Percentiles rank a stretch among this genome's conserved stretches.
Evolutionary conservation across 2,888 invertebrate genomes (phyloP).

Genomic region (Drosophila mimetica): DNA sequence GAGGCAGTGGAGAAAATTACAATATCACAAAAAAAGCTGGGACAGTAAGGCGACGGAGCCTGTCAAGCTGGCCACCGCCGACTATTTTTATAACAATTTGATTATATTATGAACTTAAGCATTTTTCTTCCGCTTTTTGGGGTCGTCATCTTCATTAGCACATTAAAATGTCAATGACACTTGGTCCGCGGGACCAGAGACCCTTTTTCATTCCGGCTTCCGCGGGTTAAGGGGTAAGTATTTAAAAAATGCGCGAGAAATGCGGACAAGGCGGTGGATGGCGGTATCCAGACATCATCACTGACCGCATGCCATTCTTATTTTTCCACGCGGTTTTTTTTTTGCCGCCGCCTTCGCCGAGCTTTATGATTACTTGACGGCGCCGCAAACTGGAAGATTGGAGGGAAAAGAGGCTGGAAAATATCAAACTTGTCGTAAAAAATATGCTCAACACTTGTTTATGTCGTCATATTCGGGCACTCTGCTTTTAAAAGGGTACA

Average conservation of each 20-base stretch:
- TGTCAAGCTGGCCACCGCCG: conserved; percentile 38
- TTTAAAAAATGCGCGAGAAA: conserved; percentile 72
- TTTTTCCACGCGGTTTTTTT: conserved; percentile 3
- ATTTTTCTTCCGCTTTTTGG: conserved; percentile 54
- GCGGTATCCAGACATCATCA: conserved; percentile 22
- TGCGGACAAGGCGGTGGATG: conserved; percentile 48
- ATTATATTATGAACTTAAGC: conserved; percentile 64
- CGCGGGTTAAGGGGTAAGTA: conserved; percentile 68
- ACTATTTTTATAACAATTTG: conserved; percentile 72
- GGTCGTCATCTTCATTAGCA: conserved; percentile 78
- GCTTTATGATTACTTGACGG: conserved; percentile 65
- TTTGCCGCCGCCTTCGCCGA: conserved; percentile 55
- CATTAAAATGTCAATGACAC: conserved; percentile 81
- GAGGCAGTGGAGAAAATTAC: conserved; percentile 9
- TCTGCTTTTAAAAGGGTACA: conserved; percentile 13
- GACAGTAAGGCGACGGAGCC: conserved; percentile 17
- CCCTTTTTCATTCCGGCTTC: conserved; percentile 25
- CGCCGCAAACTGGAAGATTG: conserved; percentile 48
- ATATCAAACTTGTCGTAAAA: conserved; percentile 62
- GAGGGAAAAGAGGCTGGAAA: conserved; percentile 3
- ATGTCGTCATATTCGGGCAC: conserved; percentile 38
- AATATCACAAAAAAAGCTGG: conserved; percentile 24
- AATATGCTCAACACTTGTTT: conserved; percentile 74
- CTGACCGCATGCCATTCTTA: conserved; percentile 56
- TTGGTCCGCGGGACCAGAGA: conserved; percentile 45